Evolutionary conservation across 2,888 invertebrate species (phyloP).

Genomic region (Bhutanitis thaidina): DNA sequence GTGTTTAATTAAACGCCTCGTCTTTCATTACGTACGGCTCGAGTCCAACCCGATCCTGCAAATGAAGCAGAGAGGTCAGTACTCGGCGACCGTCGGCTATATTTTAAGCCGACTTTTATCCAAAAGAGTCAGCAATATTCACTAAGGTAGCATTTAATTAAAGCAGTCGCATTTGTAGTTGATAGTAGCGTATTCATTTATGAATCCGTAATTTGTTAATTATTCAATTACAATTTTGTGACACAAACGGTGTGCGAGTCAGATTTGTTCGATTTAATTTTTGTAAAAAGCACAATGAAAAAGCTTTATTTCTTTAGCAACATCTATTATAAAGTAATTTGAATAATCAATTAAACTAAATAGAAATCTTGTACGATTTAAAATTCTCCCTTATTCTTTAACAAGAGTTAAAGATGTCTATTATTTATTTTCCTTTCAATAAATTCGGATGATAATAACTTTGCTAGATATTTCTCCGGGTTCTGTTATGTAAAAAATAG

Average conservation of each 20-base stretch:
- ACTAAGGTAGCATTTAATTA: constrained; percentile 13
- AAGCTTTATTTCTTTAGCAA: too few species aligned
- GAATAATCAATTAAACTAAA: too few species aligned
- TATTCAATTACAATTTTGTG: constrained; percentile 1
- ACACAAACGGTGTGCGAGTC: background rate
- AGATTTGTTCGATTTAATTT: too few species aligned
- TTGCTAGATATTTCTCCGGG: too few species aligned
- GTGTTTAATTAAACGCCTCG: constrained; percentile 22
- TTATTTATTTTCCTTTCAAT: too few species aligned
- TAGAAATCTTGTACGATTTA: too few species aligned
- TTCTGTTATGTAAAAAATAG: too few species aligned
- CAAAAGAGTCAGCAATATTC: constrained; percentile 13
- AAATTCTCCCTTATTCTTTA: too few species aligned
- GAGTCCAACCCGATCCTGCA: constrained; percentile 18
- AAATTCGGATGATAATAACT: too few species aligned
- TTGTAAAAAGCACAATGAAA: too few species aligned
- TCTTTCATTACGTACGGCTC: constrained; percentile 22
- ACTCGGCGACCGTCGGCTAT: constrained; percentile 8
- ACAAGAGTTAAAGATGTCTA: too few species aligned
- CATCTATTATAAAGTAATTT: too few species aligned
- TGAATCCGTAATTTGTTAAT: constrained; percentile 1
- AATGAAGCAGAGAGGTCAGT: constrained; percentile 23
- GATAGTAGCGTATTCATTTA: background rate
- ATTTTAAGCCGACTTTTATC: constrained; percentile 18
- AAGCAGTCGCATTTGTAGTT: constrained; percentile 6